Conservation (phyloP, 1,140 invertebrate species). For the Eumeta japonica region DNA sequence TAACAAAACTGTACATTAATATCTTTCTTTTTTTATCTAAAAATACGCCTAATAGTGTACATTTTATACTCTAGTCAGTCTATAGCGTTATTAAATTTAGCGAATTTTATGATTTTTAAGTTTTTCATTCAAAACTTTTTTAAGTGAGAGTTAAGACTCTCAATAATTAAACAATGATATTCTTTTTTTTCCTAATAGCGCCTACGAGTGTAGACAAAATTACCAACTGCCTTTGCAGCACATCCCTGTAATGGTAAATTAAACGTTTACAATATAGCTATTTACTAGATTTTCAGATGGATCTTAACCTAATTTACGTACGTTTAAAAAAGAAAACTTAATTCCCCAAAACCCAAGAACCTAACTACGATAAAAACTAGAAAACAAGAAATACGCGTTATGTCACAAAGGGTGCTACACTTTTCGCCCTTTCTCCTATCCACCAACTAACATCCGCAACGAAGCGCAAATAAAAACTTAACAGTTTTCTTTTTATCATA, state of each 20-base stretch:
- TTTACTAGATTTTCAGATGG: slow-evolving; percentile 53
- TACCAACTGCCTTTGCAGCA: slow-evolving; percentile 40
- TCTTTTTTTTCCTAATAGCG: not conserved
- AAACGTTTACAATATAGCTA: slow-evolving; percentile 47
- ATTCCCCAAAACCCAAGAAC: slow-evolving; percentile 48
- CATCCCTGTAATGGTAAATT: slow-evolving; percentile 54
- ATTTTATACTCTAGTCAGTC: slow-evolving; percentile 57
- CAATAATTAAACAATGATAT: too few species aligned
- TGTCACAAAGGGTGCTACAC: too few species aligned
- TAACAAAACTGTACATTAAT: not conserved
- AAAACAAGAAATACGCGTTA: slow-evolving; percentile 50
- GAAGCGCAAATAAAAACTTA: slow-evolving; percentile 53
- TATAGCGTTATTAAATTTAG: slow-evolving; percentile 55
- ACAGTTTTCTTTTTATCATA: slow-evolving; percentile 38
- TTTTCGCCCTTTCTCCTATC: too few species aligned
- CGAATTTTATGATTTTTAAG: too few species aligned
- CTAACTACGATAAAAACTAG: slow-evolving; percentile 44
- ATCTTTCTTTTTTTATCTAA: slow-evolving; percentile 39
- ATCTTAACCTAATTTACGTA: slow-evolving; percentile 48
- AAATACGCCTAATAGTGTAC: slow-evolving; percentile 56
- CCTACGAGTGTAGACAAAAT: not conserved
- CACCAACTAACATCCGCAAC: too few species aligned
- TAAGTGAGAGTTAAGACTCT: too few species aligned
- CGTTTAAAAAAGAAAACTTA: too few species aligned
- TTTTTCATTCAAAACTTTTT: too few species aligned